Percentiles rank a stretch among this genome's conserved stretches.
phyloP scores from a whole-genome alignment of 2,888 invertebrate species.

The Papilio gigon region DNA sequence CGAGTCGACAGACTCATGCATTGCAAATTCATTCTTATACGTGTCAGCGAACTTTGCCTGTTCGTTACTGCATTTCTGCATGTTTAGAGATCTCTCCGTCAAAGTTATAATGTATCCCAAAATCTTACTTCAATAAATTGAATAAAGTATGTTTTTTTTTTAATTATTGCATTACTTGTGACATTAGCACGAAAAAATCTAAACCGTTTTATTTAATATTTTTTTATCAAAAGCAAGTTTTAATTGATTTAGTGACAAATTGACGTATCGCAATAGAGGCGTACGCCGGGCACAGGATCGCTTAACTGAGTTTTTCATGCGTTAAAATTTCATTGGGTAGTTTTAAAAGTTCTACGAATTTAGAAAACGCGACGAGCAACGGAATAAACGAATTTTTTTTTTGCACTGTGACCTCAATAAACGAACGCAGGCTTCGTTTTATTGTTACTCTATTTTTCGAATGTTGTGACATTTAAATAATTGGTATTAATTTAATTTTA shows the following conservation, averaged over 20 bases:
- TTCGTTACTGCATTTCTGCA: not conserved
- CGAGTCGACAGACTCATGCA: constrained; percentile 31
- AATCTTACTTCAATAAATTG: too few relatives aligned
- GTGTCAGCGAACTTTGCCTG: not conserved
- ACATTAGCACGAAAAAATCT: not conserved
- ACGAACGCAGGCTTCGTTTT: not conserved
- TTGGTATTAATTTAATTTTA: not conserved
- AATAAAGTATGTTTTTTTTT: too few relatives aligned
- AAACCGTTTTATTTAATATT: not conserved
- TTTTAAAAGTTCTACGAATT: constrained; percentile 8
- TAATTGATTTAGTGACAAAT: not conserved
- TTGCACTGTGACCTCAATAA: not conserved
- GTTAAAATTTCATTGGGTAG: constrained; percentile 1
- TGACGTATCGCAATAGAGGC: too few relatives aligned
- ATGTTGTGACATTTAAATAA: not conserved
- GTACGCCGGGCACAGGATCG: not conserved
- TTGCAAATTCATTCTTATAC: constrained; percentile 32
- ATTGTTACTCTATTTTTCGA: not conserved
- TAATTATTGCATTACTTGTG: not conserved
- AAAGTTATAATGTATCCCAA: not conserved
- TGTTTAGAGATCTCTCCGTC: not conserved
- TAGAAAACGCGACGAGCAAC: not conserved
- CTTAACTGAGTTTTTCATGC: not conserved
- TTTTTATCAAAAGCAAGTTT: not conserved
- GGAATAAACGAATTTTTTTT: not conserved